These are phyloP conservation scores for Thumatha senex DNA, from an alignment of 2,888 invertebrate species.

Conservation along the genomic window DNA sequence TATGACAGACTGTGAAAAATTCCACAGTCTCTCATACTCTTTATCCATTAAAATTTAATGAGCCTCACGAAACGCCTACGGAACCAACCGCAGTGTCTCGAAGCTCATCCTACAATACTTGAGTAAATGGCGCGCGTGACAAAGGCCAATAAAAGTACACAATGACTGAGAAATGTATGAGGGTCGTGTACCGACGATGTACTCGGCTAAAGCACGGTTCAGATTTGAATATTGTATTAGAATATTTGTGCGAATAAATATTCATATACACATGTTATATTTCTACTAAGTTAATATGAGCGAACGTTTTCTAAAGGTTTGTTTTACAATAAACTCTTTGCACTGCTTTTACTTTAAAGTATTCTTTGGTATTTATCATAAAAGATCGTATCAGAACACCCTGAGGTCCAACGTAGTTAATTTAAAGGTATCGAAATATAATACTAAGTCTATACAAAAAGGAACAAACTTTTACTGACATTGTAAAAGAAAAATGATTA, in stretches of 20 bases:
- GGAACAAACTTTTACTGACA: no score
- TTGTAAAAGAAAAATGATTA: no score
- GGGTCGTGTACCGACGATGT: slow-evolving; percentile 39
- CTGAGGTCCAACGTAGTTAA: no score
- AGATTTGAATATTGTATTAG: slow-evolving; percentile 32
- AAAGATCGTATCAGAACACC: no score
- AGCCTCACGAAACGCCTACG: slow-evolving; percentile 12
- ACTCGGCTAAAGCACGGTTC: slow-evolving; percentile 33
- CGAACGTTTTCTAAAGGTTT: neutral
- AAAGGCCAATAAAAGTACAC: slow-evolving; percentile 52
- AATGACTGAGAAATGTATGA: slow-evolving; percentile 58
- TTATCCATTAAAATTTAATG: slow-evolving; percentile 20
- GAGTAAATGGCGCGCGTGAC: slow-evolving; percentile 51
- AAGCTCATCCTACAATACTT: slow-evolving; percentile 21
- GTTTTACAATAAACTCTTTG: neutral
- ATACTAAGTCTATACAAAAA: no score
- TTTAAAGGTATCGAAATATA: no score
- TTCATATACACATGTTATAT: slow-evolving; percentile 5
- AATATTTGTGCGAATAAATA: slow-evolving; percentile 26
- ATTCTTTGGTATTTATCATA: no score
- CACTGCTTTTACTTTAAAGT: no score
- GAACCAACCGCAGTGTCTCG: slow-evolving; percentile 27
- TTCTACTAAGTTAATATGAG: neutral
- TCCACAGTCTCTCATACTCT: slow-evolving; percentile 3
- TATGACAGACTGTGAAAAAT: no score